Evolutionary conservation across 2,797 vertebrate genomes (phyloP), one percentile per base, ranked within the genome.

Genomic region (Vultur gryphus): DNA sequence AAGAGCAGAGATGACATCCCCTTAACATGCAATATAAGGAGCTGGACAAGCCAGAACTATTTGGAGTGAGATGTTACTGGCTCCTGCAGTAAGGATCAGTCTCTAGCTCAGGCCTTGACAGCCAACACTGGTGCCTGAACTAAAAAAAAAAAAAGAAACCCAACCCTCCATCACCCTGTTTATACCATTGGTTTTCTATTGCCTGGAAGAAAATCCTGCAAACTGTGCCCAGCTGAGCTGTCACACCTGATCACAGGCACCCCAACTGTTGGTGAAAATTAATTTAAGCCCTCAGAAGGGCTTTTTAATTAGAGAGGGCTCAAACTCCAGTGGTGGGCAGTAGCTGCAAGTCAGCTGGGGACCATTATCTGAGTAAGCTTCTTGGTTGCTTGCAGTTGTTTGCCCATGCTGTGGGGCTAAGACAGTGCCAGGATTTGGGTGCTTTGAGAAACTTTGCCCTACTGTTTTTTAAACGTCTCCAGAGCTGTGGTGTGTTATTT

Each of bases 391-490:
- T 7, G 13, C 25, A 14, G 21, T 24, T 17, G 15, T 43, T 48
- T 57, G 44, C 6, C 3, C 1, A 0, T 5, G 35, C 3, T 0
- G 1, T 4, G 35, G 19, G 51, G 39, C n/a, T 26, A 5, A 29
- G 29, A 4, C 7, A 7, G 4, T 0, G 7, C 39, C 26, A 35
- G 78, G 49, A 16, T 41, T 15, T 46, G 41, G 37, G 18, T 28
- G 6, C 39, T 66, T 43, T 24, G 39, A 37, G 71, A 51, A 66
- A 25, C 16, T 21, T 15, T 31, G 4, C 14, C 14, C n/a, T 3
- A 0, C 23, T 8, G 35, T 75, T 10, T 6, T 41, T 16, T 2
- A n/a, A 77, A 21, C 0, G 1, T 17, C 33, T 23, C 20, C 21
- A 18, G 51, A 48, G 33, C 49, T 2, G 41, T 0, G 0, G 16